Evolutionary conservation across 1,140 invertebrate species (phyloP), one percentile per base, ranked within the genome.

Genomic region (Bombus confusus): DNA sequence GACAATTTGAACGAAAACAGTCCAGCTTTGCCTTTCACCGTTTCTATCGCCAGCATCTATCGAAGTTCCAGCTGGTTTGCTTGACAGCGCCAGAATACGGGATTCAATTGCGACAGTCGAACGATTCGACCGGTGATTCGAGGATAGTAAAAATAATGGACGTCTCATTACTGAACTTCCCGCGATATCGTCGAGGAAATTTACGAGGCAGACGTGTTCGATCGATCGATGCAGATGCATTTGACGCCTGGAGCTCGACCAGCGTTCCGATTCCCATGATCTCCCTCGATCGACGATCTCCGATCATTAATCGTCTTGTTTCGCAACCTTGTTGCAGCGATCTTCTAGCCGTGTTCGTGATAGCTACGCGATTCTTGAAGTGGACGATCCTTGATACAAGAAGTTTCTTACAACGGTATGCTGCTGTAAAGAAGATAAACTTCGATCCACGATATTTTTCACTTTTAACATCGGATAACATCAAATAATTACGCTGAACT

Each of bases 221-320:
- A 43, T 22, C 73, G 47, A 15, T 39, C 57, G 39, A 76, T 80
- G 88, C 79, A 69, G 82, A 80, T 74, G 64, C 79, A 86, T 80
- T 86, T 76, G 69, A 87, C 83, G 83, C 83, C 77, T 72, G 83
- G n/a, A 73, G 71, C 62, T 76, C 52, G 78, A 47, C 76, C 68
- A 87, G n/a, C 25, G 88, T 64, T 82, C 83, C 73, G 76, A 64
- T 92, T 91, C 85, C 71, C 90, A 87, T 86, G 83, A 85, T 85
- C 69, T 77, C 10, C 34, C 62, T 43, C 47, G 86, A 90, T 87
- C 83, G 82, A 28, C 80, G 80, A 81, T 78, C 71, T 59, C 41
- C 66, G 86, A 68, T 89, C 85, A 69, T 91, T 92, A 92, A 93
- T 93, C 86, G 75, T 86, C 85, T 87, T 85, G 88, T 89, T 90